Percentiles rank a stretch among this genome's conserved stretches.
Evolutionary conservation across 1,140 invertebrate species (phyloP).

Genomic region (Drosophila lini): DNA sequence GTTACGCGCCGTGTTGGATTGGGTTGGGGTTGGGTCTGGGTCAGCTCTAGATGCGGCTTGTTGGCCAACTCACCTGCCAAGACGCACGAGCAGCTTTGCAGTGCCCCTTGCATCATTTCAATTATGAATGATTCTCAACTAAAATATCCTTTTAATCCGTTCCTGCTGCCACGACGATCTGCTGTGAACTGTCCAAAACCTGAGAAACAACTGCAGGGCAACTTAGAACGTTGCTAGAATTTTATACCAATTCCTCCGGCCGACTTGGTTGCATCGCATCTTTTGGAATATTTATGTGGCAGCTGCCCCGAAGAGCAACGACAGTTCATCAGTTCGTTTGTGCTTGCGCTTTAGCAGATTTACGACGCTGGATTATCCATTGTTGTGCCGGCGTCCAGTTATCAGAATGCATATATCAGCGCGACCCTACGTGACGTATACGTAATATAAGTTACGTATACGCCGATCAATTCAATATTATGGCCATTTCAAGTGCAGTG

Average conservation of each 20-base stretch:
- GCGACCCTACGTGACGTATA: conserved; percentile 54
- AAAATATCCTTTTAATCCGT: conserved; percentile 37
- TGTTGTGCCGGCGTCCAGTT: conserved; percentile 59
- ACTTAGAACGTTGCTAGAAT: conserved; percentile 36
- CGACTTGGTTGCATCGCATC: conserved; percentile 63
- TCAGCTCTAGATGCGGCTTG: conserved; percentile 17
- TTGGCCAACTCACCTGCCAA: conserved; percentile 71
- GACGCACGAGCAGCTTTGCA: conserved; percentile 25
- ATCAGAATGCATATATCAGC: conserved; percentile 67
- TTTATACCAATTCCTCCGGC: conserved; percentile 52
- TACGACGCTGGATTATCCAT: conserved; percentile 76
- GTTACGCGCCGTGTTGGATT: conserved; percentile 55
- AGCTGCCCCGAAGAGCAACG: conserved; percentile 51
- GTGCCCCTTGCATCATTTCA: conserved; percentile 39
- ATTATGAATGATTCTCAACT: not conserved
- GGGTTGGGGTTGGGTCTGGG: conserved; percentile 35
- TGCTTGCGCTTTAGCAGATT: conserved; percentile 69
- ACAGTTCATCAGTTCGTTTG: conserved; percentile 67
- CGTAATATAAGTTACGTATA: conserved; percentile 68
- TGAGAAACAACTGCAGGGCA: conserved; percentile 54
- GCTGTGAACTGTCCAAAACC: conserved; percentile 25
- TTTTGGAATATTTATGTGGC: conserved; percentile 75
- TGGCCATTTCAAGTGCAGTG: conserved; percentile 69
- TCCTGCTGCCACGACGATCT: not conserved
- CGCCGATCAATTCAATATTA: conserved; percentile 71